Conservation (phyloP, 2,888 invertebrate genomes). For the Parnassius orleans region DNA sequence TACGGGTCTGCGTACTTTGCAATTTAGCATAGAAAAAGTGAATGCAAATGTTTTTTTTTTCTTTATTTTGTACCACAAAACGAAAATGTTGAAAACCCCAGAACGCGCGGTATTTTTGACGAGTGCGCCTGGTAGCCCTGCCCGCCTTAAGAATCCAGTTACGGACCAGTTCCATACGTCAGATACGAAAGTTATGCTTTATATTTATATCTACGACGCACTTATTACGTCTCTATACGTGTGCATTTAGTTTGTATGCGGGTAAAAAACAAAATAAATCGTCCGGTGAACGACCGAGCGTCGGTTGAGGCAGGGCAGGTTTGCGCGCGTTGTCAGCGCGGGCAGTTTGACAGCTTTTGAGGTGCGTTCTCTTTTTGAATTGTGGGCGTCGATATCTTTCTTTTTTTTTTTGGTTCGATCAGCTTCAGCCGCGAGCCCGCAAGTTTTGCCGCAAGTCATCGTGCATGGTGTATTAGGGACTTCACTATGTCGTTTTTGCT, state of each 20-base stretch:
- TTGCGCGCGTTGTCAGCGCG: conserved; percentile 47
- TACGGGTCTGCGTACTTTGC: too few species aligned
- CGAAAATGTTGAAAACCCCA: conserved; percentile 5
- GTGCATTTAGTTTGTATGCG: conserved; percentile 69
- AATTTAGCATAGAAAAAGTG: too few species aligned
- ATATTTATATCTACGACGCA: conserved; percentile 44
- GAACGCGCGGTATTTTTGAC: conserved; percentile 5
- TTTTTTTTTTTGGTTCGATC: conserved; percentile 57
- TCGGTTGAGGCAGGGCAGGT: conserved; percentile 71
- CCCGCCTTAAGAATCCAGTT: conserved; percentile 58
- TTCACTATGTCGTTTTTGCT: conserved; percentile 13
- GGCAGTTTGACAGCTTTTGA: conserved; percentile 79
- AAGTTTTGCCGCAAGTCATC: conserved; percentile 50
- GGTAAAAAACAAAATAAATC: conserved; percentile 76
- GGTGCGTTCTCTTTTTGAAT: conserved; percentile 74
- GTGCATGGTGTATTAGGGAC: conserved; percentile 22
- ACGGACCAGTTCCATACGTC: conserved; percentile 63
- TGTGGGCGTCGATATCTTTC: conserved; percentile 51
- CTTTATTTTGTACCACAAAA: too few species aligned
- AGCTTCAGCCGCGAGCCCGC: conserved; percentile 55
- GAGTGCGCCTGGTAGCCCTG: conserved; percentile 40
- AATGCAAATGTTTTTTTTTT: too few species aligned
- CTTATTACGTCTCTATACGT: conserved; percentile 56
- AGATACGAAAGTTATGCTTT: conserved; percentile 63
- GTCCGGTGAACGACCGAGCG: conserved; percentile 66